These are phyloP conservation scores for Danionella dracula DNA, from an alignment of 2,797 vertebrate species.

Conservation along the genomic window DNA sequence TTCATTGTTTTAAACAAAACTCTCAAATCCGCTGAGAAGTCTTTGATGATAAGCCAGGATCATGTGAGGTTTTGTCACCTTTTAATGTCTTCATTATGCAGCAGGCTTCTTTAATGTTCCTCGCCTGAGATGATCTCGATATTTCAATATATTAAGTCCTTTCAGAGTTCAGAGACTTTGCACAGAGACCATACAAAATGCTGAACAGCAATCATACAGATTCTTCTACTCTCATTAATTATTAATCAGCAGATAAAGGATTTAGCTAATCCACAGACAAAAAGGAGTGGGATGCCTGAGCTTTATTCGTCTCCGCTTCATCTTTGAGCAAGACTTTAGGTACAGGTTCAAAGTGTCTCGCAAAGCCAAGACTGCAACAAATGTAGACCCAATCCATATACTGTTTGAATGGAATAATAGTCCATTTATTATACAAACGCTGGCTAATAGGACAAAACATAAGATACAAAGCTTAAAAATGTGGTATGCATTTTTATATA, in stretches of 20 bases:
- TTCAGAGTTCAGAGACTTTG: slow-evolving; percentile 21
- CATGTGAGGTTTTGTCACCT: slow-evolving; percentile 51
- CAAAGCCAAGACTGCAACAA: not conserved
- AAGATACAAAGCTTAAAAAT: too few species aligned
- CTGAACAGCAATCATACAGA: slow-evolving; percentile 41
- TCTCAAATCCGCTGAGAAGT: slow-evolving; percentile 46
- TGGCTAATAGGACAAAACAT: too few species aligned
- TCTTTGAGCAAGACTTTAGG: slow-evolving; percentile 8
- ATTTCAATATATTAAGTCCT: slow-evolving; percentile 44
- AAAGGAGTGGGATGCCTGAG: slow-evolving; percentile 21
- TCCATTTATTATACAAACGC: too few species aligned
- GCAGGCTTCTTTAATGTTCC: slow-evolving; percentile 40
- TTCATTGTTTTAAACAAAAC: slow-evolving; percentile 50
- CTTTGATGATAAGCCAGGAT: slow-evolving; percentile 54
- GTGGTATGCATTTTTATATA: too few species aligned
- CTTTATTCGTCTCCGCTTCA: slow-evolving; percentile 10
- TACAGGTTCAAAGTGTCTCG: slow-evolving; percentile 20
- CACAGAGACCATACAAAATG: slow-evolving; percentile 34
- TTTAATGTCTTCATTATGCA: slow-evolving; percentile 46
- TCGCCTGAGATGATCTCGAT: slow-evolving; percentile 47
- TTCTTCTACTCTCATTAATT: slow-evolving; percentile 52
- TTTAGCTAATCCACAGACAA: slow-evolving; percentile 46
- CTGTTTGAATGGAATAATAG: too few species aligned
- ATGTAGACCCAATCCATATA: too few species aligned
- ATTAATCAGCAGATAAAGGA: slow-evolving; percentile 48